Conservation (phyloP, 2,888 invertebrate genomes). For the Drosophila macrothrix region DNA sequence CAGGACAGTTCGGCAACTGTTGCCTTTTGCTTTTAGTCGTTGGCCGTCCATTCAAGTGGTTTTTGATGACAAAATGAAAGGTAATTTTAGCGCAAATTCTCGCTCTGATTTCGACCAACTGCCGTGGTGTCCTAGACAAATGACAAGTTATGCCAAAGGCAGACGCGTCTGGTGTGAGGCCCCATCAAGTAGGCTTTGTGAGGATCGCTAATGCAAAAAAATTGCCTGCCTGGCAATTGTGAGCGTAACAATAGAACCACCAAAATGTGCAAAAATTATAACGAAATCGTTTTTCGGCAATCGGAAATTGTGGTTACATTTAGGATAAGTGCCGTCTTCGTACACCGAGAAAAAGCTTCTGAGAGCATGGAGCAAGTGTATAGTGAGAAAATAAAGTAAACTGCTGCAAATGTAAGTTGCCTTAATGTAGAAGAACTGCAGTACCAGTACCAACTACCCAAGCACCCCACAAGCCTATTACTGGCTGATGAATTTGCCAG, state of each 20-base stretch:
- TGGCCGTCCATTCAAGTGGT: conserved; percentile 81
- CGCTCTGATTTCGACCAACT: conserved; percentile 57
- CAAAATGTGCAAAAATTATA: conserved; percentile 60
- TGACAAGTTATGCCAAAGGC: conserved; percentile 76
- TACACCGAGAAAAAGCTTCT: neutral
- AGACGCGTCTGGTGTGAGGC: conserved; percentile 41
- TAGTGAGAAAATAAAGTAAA: neutral
- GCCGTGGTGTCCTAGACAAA: conserved; percentile 67
- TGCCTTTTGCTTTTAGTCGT: conserved; percentile 29
- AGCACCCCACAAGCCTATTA: neutral
- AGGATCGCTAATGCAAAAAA: conserved; percentile 54
- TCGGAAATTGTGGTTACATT: conserved; percentile 74
- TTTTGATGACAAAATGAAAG: conserved; percentile 84
- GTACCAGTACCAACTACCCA: neutral
- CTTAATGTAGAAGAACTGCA: neutral
- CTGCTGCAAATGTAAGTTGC: neutral
- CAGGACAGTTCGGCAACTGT: conserved; percentile 33
- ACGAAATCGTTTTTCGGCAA: conserved; percentile 64
- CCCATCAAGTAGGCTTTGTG: conserved; percentile 65
- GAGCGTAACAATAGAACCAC: conserved; percentile 22
- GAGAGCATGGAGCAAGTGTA: neutral
- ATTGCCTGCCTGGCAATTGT: conserved; percentile 53
- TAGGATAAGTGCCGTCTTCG: conserved; percentile 52
- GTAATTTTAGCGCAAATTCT: conserved; percentile 82
- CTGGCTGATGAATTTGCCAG: conserved; percentile 40